Evolutionary conservation across 2,888 invertebrate genomes (phyloP).

Genomic region (Phragmatobia fuliginosa): DNA sequence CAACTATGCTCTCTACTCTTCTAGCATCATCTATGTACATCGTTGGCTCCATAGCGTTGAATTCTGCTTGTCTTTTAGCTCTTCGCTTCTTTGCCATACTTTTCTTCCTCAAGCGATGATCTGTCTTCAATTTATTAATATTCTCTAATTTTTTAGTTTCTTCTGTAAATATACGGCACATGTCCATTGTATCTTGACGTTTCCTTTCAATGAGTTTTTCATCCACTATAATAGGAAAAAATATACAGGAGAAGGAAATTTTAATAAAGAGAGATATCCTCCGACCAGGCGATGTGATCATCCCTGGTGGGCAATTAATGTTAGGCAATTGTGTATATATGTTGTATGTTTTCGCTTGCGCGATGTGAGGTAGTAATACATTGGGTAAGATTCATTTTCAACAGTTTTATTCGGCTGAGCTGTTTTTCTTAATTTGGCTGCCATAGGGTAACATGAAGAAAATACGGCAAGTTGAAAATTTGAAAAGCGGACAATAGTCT

Average conservation of each 20-base stretch:
- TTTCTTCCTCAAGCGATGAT: background rate
- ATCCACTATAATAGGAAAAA: conserved; percentile 56
- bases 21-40: conserved; percentile 55
- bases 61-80: conserved; percentile 48
- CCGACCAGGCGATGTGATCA: too few relatives aligned
- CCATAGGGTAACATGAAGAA: too few relatives aligned
- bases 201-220: conserved; percentile 68
- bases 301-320: too few relatives aligned
- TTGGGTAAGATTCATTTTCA: too few relatives aligned
- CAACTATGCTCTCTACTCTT: conserved; percentile 71
- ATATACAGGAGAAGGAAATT: background rate
- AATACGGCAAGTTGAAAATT: too few relatives aligned
- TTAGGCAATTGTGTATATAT: too few relatives aligned
- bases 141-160: conserved; percentile 56
- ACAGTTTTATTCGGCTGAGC: too few relatives aligned
- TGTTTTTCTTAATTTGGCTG: too few relatives aligned
- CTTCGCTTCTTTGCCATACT: conserved; percentile 20
- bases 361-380: too few relatives aligned
- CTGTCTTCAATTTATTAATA: conserved; percentile 2
- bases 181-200: conserved; percentile 76
- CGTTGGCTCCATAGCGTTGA: conserved; percentile 48
- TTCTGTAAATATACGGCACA: conserved; percentile 73
- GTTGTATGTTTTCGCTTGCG: too few relatives aligned
- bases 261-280: background rate
- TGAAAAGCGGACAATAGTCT: too few relatives aligned